Conservation (phyloP, 2,113 vertebrate species). For the Gallinago media region DNA sequence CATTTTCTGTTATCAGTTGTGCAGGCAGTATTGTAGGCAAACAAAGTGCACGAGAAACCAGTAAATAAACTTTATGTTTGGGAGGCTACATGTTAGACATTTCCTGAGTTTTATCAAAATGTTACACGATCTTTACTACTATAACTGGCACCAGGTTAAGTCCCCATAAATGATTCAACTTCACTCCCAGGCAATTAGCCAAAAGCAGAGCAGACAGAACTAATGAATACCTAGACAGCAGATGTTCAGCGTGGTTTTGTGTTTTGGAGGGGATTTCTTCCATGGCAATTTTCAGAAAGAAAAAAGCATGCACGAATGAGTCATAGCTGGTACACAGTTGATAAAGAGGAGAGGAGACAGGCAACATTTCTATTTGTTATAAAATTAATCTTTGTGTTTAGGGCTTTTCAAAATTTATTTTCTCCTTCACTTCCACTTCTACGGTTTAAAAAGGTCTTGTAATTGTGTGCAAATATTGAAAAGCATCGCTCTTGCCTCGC, state of each 20-base stretch:
- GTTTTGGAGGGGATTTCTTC: conserved; percentile 61
- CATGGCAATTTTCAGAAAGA: conserved; percentile 19
- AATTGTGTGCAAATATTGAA: conserved; percentile 26
- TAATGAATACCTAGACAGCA: conserved; percentile 73
- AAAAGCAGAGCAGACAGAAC: conserved; percentile 62
- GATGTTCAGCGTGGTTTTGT: conserved; percentile 58
- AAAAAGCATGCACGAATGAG: conserved; percentile 25
- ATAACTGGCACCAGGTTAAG: conserved; percentile 52
- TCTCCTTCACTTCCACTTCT: not conserved
- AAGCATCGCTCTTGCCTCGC: not conserved
- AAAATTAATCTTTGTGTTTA: conserved; percentile 24
- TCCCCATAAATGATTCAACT: conserved; percentile 56
- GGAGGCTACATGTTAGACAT: conserved; percentile 55
- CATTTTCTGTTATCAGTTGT: conserved; percentile 80
- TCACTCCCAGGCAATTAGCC: conserved; percentile 69
- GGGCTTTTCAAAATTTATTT: conserved; percentile 24
- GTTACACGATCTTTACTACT: conserved; percentile 63
- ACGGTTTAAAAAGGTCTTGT: conserved; percentile 1
- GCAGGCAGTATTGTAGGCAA: conserved; percentile 75
- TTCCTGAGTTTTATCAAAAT: conserved; percentile 48
- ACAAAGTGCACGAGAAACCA: conserved; percentile 73
- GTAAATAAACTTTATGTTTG: conserved; percentile 79
- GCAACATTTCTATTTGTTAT: conserved; percentile 19
- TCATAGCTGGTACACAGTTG: conserved; percentile 32
- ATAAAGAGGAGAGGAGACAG: conserved; percentile 39